Percentiles rank a stretch among this genome's conserved stretches.
These are phyloP conservation scores for Frieseomelitta varia DNA, from an alignment of 1,140 invertebrate genomes.

Conservation along the genomic window DNA sequence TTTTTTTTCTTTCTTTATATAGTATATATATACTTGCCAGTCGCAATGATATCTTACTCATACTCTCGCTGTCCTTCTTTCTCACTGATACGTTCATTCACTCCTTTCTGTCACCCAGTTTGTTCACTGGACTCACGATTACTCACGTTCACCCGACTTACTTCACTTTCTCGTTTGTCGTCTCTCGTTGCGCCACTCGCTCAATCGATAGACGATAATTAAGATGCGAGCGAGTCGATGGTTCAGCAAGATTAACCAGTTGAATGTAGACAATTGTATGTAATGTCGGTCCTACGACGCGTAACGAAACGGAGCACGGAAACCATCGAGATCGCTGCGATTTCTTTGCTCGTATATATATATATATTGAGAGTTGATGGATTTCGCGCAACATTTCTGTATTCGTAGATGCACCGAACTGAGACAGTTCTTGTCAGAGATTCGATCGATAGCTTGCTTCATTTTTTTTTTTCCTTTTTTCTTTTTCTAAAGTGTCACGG, in stretches of 20 bases:
- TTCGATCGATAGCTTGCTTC: conserved; percentile 48
- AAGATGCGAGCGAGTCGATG: conserved; percentile 22
- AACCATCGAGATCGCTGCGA: conserved; percentile 21
- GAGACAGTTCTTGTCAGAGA: neutral
- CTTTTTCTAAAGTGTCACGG: neutral
- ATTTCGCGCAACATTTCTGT: conserved; percentile 35
- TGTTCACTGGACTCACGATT: conserved; percentile 15
- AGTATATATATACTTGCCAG: neutral
- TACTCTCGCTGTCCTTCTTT: neutral
- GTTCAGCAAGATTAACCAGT: neutral
- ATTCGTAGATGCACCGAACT: conserved; percentile 45
- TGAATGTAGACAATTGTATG: neutral
- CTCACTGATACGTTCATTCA: neutral
- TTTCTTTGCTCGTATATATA: conserved; percentile 24
- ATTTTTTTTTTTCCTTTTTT: neutral
- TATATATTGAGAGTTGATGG: neutral
- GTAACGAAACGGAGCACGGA: neutral
- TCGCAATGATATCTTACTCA: neutral
- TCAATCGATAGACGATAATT: conserved; percentile 45
- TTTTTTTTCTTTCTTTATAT: neutral
- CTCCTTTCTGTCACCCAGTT: neutral
- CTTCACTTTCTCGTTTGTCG: neutral
- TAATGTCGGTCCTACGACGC: neutral
- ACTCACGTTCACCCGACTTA: conserved; percentile 11
- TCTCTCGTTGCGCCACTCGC: conserved; percentile 39